phyloP scores from a whole-genome alignment of 2,113 vertebrate genomes.

The Drymodes brunneopygia region DNA sequence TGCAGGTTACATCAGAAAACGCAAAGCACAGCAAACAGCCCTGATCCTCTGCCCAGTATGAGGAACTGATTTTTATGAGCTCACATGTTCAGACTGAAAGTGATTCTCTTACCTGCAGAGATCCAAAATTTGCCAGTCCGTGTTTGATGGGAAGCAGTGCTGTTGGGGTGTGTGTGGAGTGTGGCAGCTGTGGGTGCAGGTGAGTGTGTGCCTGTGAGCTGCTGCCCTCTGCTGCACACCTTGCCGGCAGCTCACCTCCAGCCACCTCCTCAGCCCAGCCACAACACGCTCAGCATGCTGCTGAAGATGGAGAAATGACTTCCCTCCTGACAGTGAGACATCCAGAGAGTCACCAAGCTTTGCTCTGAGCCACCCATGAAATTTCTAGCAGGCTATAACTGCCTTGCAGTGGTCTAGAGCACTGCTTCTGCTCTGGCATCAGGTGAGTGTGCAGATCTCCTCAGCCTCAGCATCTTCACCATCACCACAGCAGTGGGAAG shows the following conservation, averaged over 20 bases:
- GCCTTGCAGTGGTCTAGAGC: neutral
- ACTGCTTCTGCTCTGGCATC: neutral
- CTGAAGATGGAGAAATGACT: neutral
- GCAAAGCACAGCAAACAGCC: neutral
- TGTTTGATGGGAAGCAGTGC: neutral
- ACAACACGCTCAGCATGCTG: rapidly evolving
- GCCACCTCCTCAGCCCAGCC: neutral
- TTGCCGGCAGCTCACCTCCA: neutral
- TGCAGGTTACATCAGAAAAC: neutral
- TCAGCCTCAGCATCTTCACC: neutral
- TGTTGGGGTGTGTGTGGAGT: too few relatives aligned
- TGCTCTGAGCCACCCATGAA: neutral
- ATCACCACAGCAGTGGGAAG: neutral
- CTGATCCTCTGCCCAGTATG: neutral
- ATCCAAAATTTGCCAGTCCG: neutral
- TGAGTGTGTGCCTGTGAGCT: neutral
- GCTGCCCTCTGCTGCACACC: slow-evolving; percentile 36
- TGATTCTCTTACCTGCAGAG: neutral
- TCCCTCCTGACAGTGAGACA: neutral
- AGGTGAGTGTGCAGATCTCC: neutral
- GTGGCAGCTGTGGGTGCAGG: rapidly evolving
- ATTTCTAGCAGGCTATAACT: neutral
- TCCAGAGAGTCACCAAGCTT: neutral
- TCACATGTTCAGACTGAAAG: neutral
- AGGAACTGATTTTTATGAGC: neutral